Base-by-base conservation (phyloP, 2,113 vertebrate genomes). In the Corvus cornix region DNA sequence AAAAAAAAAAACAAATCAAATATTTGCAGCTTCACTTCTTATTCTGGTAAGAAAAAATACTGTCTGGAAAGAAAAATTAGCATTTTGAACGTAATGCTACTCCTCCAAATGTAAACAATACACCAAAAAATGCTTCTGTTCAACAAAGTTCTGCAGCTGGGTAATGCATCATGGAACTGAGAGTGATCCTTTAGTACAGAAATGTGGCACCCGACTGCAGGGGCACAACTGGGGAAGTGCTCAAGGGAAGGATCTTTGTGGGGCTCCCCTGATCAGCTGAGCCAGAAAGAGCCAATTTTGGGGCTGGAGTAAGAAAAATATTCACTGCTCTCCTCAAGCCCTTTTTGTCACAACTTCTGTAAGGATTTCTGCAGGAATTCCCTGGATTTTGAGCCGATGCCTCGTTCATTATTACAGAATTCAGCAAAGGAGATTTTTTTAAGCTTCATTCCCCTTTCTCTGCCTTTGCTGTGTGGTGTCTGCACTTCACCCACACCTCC, bases 1-100 rank as follows among this genome's bases (percentile, higher is more conserved):
- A 79, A 75, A 94, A 95, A 26, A 7, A 11, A 5, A 35, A 35
- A 35, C 84, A 97, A 98, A 98, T 98, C 98, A 98, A 98, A 92
- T 90, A 87, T 97, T 95, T 93, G 92, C 94, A 97, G 95, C 90
- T 97, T 97, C 97, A 96, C 96, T 97, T 97, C 97, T 98, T 97
- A 96, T 89, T 97, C 97, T 98, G 98, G 98, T 97, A 98, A 98
- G 97, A 98, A 98, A 98, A 99, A 99, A 99, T 98, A 99, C 98
- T 99, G 98, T 98, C 98, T 98, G 98, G 98, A 98, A 98, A 98
- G 96, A 91, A 89, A 93, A 95, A 91, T 90, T 28, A 97, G 97
- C 95, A 95, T 97, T 95, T 97, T 89, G 52, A 97, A 97, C 70
- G 43, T 81, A 95, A 97, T 97, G 98, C 98, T 98, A 98, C 98